phyloP scores from a whole-genome alignment of 2,113 vertebrate genomes.

The Callopanchax toddi region DNA sequence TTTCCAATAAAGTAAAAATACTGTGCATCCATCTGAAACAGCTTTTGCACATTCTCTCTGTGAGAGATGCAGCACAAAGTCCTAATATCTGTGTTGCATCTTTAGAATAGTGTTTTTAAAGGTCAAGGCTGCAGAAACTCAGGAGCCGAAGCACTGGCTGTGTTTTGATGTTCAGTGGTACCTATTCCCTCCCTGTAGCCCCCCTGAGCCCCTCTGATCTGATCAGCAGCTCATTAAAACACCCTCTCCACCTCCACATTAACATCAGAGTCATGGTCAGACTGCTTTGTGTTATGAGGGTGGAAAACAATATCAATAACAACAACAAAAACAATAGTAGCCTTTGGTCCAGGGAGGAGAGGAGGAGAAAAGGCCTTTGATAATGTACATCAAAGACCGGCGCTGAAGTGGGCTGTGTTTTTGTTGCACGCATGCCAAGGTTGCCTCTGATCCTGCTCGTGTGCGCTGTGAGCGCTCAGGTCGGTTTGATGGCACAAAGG shows the following conservation, averaged over 20 bases:
- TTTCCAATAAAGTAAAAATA: background rate
- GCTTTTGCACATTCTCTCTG: background rate
- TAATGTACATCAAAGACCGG: slow-evolving; percentile 75
- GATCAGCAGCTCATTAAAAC: slow-evolving; percentile 79
- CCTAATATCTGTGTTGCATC: slow-evolving; percentile 33
- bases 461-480: slow-evolving; percentile 23
- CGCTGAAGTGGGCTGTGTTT: slow-evolving; percentile 68
- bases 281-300: slow-evolving; percentile 80
- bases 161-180: slow-evolving; percentile 75
- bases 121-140: slow-evolving; percentile 69
- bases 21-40: background rate
- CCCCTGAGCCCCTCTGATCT: slow-evolving; percentile 72
- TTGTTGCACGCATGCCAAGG: slow-evolving; percentile 67
- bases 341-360: slow-evolving; percentile 78
- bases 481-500: slow-evolving; percentile 28
- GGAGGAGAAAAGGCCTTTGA: slow-evolving; percentile 76
- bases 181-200: slow-evolving; percentile 60
- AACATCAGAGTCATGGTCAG: slow-evolving; percentile 85
- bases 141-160: slow-evolving; percentile 44
- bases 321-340: slow-evolving; percentile 84
- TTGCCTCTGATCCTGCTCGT: slow-evolving; percentile 61
- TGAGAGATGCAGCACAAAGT: slow-evolving; percentile 13
- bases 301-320: slow-evolving; percentile 83
- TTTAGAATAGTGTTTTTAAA: slow-evolving; percentile 25
- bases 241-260: slow-evolving; percentile 81